phyloP scores from a whole-genome alignment of 1,140 invertebrate species.

The Dendrolimus punctatus region DNA sequence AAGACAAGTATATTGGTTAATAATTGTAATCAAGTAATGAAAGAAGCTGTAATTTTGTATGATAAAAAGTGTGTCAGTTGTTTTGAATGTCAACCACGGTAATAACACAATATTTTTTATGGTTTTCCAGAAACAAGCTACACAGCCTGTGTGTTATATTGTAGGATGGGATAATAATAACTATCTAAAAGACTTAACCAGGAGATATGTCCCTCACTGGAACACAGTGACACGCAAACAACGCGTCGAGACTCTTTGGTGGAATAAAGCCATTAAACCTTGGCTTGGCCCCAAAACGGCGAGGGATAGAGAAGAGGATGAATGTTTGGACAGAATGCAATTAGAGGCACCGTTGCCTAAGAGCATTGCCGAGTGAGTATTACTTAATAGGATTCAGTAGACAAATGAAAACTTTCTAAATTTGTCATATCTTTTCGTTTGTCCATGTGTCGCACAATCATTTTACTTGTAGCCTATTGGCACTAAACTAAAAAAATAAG shows the following conservation, averaged over 20 bases:
- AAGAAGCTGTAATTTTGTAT: no score
- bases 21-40: no score
- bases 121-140: constrained; percentile 75
- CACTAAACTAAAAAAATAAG: no score
- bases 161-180: constrained; percentile 86
- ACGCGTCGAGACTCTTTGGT: constrained; percentile 85
- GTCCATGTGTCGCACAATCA: no score
- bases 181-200: constrained; percentile 90
- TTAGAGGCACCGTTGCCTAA: constrained; percentile 85
- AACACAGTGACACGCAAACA: constrained; percentile 85
- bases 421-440: no score
- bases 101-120: constrained; percentile 7
- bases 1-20: no score
- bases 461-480: no score
- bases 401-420: no score
- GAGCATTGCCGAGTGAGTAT: constrained; percentile 80
- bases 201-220: constrained; percentile 89
- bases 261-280: constrained; percentile 77
- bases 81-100: constrained; percentile 1
- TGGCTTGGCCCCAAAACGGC: constrained; percentile 74
- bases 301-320: constrained; percentile 85
- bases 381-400: no score
- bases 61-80: background rate
- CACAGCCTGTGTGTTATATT: constrained; percentile 85
- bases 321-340: constrained; percentile 80